Percentiles rank a stretch among this genome's conserved stretches.
Evolutionary conservation across 2,113 vertebrate species (phyloP).

Genomic region (Salvator merianae): DNA sequence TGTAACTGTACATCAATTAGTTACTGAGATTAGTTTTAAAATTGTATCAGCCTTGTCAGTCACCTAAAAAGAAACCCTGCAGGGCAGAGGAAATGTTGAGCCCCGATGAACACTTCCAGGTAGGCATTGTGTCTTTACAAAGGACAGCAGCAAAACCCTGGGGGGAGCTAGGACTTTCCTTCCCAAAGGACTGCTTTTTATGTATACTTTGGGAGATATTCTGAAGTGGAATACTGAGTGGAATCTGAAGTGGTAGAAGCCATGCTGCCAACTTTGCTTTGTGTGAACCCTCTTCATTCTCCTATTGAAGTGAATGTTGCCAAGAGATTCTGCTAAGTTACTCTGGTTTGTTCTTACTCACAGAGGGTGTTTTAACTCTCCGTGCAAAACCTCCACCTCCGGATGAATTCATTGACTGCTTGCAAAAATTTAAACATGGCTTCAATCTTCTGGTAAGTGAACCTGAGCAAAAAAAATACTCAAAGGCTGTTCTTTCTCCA

Average conservation of each 20-base stretch:
- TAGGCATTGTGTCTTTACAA: too few relatives aligned
- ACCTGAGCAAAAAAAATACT: not conserved
- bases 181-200: not conserved
- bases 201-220: not conserved
- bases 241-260: too few relatives aligned
- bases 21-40: not conserved
- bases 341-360: constrained; percentile 53
- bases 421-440: constrained; percentile 97
- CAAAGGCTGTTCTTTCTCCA: too few relatives aligned
- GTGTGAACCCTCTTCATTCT: not conserved
- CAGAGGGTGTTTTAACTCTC: constrained; percentile 96
- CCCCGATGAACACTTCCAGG: too few relatives aligned
- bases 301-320: not conserved
- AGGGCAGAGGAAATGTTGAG: not conserved
- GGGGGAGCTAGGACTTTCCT: not conserved
- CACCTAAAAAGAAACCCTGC: not conserved
- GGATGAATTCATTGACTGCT: constrained; percentile 92
- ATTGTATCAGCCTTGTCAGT: not conserved
- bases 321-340: not conserved
- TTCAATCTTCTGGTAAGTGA: constrained; percentile 94
- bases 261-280: not conserved
- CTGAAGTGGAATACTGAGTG: not conserved
- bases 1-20: not conserved
- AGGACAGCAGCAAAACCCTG: too few relatives aligned
- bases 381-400: constrained; percentile 87